Evolutionary conservation across 2,113 vertebrate genomes (phyloP).

Genomic region (Todiramphus chloris): DNA sequence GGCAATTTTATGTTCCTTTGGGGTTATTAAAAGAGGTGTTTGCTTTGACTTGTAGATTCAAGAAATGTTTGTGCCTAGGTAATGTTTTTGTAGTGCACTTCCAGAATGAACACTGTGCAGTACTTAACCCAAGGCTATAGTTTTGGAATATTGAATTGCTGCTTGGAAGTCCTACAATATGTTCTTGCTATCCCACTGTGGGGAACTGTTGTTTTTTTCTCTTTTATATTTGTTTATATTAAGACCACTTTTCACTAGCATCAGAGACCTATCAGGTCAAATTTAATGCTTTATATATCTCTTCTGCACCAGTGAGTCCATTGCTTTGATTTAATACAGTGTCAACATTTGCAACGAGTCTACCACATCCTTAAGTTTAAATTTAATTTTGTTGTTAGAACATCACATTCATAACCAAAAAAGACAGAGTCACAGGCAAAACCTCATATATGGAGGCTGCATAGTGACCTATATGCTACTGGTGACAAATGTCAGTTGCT

Average conservation of each 20-base stretch:
- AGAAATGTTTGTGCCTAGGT: background rate
- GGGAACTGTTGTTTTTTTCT: background rate
- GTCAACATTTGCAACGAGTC: background rate
- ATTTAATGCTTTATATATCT: background rate
- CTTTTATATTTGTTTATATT: constrained; percentile 25
- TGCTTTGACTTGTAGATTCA: background rate
- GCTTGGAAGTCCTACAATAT: background rate
- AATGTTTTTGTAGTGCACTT: background rate
- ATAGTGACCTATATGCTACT: background rate
- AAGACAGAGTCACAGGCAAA: background rate
- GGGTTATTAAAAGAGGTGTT: background rate
- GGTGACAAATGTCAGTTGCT: background rate
- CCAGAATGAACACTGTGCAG: background rate
- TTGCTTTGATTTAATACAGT: background rate
- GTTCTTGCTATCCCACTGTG: background rate
- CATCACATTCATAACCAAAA: background rate
- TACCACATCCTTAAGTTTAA: background rate
- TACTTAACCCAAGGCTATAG: background rate
- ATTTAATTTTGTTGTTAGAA: background rate
- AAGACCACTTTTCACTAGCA: background rate
- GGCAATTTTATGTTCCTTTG: background rate
- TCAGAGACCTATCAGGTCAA: background rate
- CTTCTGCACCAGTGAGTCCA: background rate
- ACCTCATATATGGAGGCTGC: background rate
- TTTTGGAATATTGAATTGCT: background rate